Evolutionary conservation across 2,797 vertebrate species (phyloP), one percentile per base, ranked within the genome.

Genomic region (Podargus strigoides): DNA sequence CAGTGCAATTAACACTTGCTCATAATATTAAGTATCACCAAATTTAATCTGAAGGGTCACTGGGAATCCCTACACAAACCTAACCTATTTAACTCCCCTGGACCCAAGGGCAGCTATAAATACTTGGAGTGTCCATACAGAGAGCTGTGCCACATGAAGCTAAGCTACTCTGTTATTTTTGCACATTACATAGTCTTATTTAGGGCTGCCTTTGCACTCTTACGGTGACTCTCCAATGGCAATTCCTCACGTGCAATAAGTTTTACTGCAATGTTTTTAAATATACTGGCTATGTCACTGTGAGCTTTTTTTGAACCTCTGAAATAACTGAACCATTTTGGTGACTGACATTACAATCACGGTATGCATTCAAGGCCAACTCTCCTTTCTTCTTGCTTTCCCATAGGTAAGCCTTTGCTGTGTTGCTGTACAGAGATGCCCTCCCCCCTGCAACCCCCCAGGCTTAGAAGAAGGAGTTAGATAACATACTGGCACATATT

Each of bases 401-500:
- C 49, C 42, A 36, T 1, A 21, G 12, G 20, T 17, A 58, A 89
- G n/a, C 32, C 34, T 85, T 60, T 53, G 32, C 68, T 28, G 13
- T 15, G 21, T 10, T 47, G 58, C 34, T 67, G 47, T 23, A 47
- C 1, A 42, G 19, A 80, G 47, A 26, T 7, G n/a, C 11, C 44
- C 70, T 17, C 7, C 7, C 9, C 13, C 12, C 1, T 0, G 1
- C 8, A 14, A 37, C 7, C 10, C 23, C 24, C 11, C 6, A 34
- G 58, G 28, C 59, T 50, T 3, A 37, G 42, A 59, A n/a, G 14
- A 50, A 12, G 11, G 28, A 5, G 15, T 11, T 24, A 59, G 36
- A 10, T 30, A 69, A 47, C 34, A 28, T 0, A n/a, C 9, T 3
- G 69, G 36, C 42, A 17, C 21, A 22, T 34, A n/a, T 17, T 52